phyloP scores from a whole-genome alignment of 1,140 invertebrate species.

The Luehdorfia chinensis region DNA sequence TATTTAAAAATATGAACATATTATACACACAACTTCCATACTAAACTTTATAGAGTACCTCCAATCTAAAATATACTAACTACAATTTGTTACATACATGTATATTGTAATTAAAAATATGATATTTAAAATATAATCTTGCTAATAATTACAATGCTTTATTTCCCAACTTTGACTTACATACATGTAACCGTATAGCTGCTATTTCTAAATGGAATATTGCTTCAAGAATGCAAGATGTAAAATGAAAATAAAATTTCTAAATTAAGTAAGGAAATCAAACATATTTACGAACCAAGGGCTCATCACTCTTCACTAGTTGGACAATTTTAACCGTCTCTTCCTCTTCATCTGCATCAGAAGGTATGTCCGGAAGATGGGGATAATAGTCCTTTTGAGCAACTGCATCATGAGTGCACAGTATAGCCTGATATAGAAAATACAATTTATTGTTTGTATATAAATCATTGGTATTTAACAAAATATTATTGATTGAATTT shows the following conservation, averaged over 20 bases:
- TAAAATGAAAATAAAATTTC: neutral
- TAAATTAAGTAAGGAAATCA: neutral
- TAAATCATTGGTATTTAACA: neutral
- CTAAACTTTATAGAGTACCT: neutral
- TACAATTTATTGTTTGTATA: slow-evolving; percentile 15
- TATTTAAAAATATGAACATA: slow-evolving; percentile 16
- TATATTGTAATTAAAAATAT: no score
- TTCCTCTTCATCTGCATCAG: slow-evolving; percentile 94
- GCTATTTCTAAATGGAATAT: slow-evolving; percentile 68
- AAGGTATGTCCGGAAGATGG: slow-evolving; percentile 90
- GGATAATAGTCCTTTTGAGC: slow-evolving; percentile 97
- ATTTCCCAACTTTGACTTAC: no score
- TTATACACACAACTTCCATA: slow-evolving; percentile 24
- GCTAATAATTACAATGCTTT: no score
- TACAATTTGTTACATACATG: no score
- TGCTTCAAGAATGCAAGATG: neutral
- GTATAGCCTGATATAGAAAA: slow-evolving; percentile 82
- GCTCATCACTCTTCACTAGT: slow-evolving; percentile 97
- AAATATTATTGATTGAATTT: neutral
- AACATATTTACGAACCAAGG: slow-evolving; percentile 86
- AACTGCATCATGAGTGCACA: slow-evolving; percentile 95
- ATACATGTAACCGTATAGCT: slow-evolving; percentile 46
- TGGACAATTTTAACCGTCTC: slow-evolving; percentile 98
- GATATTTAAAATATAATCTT: no score
- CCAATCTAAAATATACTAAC: no score